Conservation (phyloP, 2,797 vertebrate genomes). For the Ataeniobius toweri region DNA sequence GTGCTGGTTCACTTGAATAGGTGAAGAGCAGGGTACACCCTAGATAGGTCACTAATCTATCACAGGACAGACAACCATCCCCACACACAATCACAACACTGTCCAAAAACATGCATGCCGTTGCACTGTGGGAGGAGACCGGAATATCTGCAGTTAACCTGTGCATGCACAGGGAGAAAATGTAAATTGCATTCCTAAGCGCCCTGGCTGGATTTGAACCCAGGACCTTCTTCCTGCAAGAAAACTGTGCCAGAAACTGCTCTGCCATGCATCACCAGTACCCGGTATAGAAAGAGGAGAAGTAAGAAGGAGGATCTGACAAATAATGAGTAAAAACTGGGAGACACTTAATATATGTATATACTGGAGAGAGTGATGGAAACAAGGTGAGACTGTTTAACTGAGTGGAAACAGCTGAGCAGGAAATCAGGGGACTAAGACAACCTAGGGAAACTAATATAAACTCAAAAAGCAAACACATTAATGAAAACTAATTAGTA, state of each 20-base stretch:
- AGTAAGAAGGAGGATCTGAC: neutral
- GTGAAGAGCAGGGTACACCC: neutral
- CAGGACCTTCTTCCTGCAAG: neutral
- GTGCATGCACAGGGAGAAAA: neutral
- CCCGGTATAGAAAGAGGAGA: neutral
- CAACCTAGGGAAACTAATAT: neutral
- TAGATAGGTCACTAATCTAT: neutral
- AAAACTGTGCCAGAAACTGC: neutral
- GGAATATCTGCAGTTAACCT: neutral
- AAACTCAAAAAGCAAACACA: neutral
- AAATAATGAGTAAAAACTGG: neutral
- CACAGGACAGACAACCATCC: neutral
- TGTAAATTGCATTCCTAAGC: neutral
- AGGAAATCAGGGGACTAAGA: neutral
- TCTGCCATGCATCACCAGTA: neutral
- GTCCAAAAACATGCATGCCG: neutral
- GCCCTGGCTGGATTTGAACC: neutral
- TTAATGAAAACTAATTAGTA: neutral
- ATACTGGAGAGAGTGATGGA: neutral
- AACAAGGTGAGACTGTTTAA: neutral
- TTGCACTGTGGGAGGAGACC: neutral
- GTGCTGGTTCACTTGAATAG: neutral
- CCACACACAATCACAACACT: neutral
- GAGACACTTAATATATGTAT: neutral
- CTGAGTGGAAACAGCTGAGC: neutral